Base-by-base conservation (phyloP, 1,140 invertebrate species). In the Episyrphus balteatus region DNA sequence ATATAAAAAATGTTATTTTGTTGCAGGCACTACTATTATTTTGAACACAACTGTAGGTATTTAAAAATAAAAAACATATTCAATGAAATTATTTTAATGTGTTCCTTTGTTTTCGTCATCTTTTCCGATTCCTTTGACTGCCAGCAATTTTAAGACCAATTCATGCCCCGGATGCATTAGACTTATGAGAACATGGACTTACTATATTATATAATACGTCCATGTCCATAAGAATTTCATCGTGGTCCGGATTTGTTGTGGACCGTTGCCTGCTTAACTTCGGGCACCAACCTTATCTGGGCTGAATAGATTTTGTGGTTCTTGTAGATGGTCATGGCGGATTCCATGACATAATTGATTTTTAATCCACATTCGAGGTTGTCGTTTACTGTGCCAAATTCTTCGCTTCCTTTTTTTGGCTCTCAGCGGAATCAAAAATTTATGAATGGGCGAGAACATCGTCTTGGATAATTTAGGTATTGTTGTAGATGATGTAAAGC, bases 381-480 rank as follows among this genome's bases (percentile, higher is more conserved):
- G 62, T 96, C 86, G 62, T 88, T 82, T 62, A 90, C 86, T 50
- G 81, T 86, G n/a, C 80, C 78, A 53, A 82, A 77, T 40, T 78
- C 75, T 53, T 75, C 70, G 47, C 75, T 71, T 76, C 81, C 76
- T 73, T 85, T 76, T 42, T 73, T 68, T 63, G 37, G 91, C 95
- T 69, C 85, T 88, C 13, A 99, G 73, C 2, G 97, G 97, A 51
- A 99, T 82, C 5, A n/a, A 99, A 73, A 0, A 97, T 96, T 41
- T 98, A 70, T 55, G 83, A 75, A 71, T 99, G 95, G 30, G 93
- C 90, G 32, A 99, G 70, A 9, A 99, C 88, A 78, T 99, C 96
- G 74, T 99, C 96, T 69, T 92, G 93, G 50, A 99, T 85, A 37
- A 98, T 81, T 39, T 91, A 93, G 15, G 94, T 98, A 57, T 99